phyloP scores from a whole-genome alignment of 2,888 invertebrate species.

The Acleris sparsana region DNA sequence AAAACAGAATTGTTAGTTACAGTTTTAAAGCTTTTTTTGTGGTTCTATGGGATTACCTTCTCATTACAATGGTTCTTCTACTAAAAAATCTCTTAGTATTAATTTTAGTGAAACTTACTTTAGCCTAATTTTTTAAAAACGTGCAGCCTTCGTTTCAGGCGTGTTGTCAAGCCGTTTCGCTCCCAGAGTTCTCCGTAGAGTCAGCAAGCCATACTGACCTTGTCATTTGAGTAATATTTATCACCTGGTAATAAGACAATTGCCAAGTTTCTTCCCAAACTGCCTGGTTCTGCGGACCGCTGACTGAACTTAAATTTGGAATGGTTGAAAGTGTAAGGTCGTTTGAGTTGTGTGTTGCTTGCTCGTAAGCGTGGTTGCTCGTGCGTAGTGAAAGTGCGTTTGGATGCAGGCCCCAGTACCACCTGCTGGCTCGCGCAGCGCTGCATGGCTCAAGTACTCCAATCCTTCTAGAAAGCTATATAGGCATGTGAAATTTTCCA shows the following conservation, averaged over 20 bases:
- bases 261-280: too few relatives aligned
- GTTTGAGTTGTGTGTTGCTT: conserved; percentile 37
- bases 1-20: too few relatives aligned
- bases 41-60: too few relatives aligned
- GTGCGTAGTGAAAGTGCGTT: conserved; percentile 72
- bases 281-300: neutral
- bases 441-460: conserved; percentile 61
- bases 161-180: conserved; percentile 40
- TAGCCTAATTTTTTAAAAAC: conserved; percentile 17
- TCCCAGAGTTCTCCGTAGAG: conserved; percentile 35
- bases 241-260: neutral
- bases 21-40: too few relatives aligned
- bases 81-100: too few relatives aligned
- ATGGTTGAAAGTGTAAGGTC: conserved; percentile 54
- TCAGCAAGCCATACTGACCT: neutral
- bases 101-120: neutral
- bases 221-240: neutral
- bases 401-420: conserved; percentile 44
- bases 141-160: conserved; percentile 43
- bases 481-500: conserved; percentile 59
- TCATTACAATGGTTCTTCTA: too few relatives aligned
- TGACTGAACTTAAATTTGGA: conserved; percentile 26
- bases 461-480: conserved; percentile 69
- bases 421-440: conserved; percentile 39
- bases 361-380: conserved; percentile 36